Conservation (phyloP, 2,888 invertebrate genomes). For the Kuschelorhynchus macadamiae region DNA sequence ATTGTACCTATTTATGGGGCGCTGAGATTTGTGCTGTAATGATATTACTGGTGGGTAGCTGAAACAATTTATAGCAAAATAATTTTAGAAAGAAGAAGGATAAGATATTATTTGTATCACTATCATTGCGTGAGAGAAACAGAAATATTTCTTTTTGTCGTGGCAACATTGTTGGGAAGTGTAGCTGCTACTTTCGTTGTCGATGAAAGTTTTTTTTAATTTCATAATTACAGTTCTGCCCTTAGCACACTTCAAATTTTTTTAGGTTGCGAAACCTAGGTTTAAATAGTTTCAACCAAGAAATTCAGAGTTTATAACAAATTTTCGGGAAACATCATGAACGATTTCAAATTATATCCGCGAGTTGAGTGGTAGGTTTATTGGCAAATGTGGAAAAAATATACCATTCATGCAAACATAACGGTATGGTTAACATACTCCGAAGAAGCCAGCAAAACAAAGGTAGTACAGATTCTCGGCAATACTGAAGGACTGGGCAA, state of each 20-base stretch:
- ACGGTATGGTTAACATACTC: conserved; percentile 96
- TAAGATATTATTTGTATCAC: too few relatives aligned
- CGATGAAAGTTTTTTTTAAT: neutral
- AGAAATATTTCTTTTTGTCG: too few relatives aligned
- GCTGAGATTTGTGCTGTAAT: too few relatives aligned
- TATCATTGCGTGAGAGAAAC: too few relatives aligned
- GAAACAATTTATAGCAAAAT: too few relatives aligned
- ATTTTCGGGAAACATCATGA: conserved; percentile 97
- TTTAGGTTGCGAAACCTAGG: conserved; percentile 75
- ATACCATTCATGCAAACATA: conserved; percentile 98
- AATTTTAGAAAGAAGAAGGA: too few relatives aligned
- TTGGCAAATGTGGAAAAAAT: conserved; percentile 95
- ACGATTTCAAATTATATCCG: conserved; percentile 97
- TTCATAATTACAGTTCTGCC: neutral
- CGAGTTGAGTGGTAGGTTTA: conserved; percentile 98
- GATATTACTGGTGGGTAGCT: too few relatives aligned
- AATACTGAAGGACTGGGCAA: conserved; percentile 93
- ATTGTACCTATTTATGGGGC: too few relatives aligned
- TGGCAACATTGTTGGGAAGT: conserved; percentile 12
- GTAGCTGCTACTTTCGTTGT: neutral
- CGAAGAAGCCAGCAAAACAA: conserved; percentile 94
- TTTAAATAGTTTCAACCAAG: conserved; percentile 97
- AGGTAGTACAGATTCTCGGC: conserved; percentile 94
- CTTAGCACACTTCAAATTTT: conserved; percentile 34
- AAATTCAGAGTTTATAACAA: conserved; percentile 97